These are phyloP conservation scores for Sycophaga agraensis DNA, from an alignment of 1,140 invertebrate genomes.

Conservation along the genomic window DNA sequence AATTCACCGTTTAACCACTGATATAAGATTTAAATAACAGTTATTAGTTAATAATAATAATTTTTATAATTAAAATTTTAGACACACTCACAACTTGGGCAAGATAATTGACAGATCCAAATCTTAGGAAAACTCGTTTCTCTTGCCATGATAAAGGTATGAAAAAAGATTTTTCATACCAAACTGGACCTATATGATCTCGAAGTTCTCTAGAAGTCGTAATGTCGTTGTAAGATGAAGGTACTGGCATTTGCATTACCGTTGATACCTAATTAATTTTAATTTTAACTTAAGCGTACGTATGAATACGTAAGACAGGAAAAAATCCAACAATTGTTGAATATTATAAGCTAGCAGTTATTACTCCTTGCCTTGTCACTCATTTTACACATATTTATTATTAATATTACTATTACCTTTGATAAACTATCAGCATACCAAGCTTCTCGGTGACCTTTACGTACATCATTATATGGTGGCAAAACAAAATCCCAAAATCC, in stretches of 20 bases:
- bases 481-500: constrained; percentile 89
- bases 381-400: too few relatives aligned
- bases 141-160: constrained; percentile 75
- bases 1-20: constrained; percentile 88
- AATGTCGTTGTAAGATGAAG: constrained; percentile 95
- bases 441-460: constrained; percentile 71
- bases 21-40: too few relatives aligned
- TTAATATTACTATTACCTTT: constrained; percentile 53
- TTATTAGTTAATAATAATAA: too few relatives aligned
- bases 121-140: constrained; percentile 77
- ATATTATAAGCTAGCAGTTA: too few relatives aligned
- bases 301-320: too few relatives aligned
- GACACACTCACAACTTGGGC: constrained; percentile 77
- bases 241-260: constrained; percentile 87
- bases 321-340: too few relatives aligned
- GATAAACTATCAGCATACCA: constrained; percentile 68
- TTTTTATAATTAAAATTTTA: too few relatives aligned
- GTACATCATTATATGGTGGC: constrained; percentile 64
- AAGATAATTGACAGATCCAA: constrained; percentile 87
- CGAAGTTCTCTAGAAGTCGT: constrained; percentile 76
- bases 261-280: constrained; percentile 56
- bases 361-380: too few relatives aligned
- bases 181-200: constrained; percentile 92
- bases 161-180: constrained; percentile 84
- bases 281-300: too few relatives aligned